phyloP scores from a whole-genome alignment of 2,888 invertebrate species.

The Diadromus collaris region DNA sequence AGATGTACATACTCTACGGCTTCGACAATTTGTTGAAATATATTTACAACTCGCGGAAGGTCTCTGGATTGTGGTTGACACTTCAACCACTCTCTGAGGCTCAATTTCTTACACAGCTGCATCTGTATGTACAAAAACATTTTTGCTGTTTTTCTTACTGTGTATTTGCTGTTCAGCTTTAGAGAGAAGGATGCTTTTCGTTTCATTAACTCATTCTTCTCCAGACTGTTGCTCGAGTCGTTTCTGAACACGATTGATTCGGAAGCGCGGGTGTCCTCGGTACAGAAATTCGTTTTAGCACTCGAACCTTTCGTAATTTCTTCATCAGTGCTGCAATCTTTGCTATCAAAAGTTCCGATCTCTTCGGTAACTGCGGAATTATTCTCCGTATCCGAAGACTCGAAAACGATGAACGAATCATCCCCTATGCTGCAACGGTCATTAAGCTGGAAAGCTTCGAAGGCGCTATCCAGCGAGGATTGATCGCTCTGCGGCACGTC shows the following conservation, averaged over 20 bases:
- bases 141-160: slow-evolving; percentile 74
- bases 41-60: slow-evolving; percentile 82
- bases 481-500: slow-evolving; percentile 70
- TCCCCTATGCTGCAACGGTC: slow-evolving; percentile 59
- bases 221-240: slow-evolving; percentile 10
- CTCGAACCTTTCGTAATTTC: slow-evolving; percentile 12
- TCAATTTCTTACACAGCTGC: slow-evolving; percentile 95
- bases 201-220: slow-evolving; percentile 40
- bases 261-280: slow-evolving; percentile 32
- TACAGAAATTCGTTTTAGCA: neutral
- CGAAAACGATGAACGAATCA: slow-evolving; percentile 82
- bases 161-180: slow-evolving; percentile 54
- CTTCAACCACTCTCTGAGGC: slow-evolving; percentile 94
- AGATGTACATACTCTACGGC: slow-evolving; percentile 98
- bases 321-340: slow-evolving; percentile 33
- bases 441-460: slow-evolving; percentile 72
- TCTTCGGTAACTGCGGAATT: slow-evolving; percentile 69
- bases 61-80: slow-evolving; percentile 71
- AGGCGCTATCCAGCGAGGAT: slow-evolving; percentile 75
- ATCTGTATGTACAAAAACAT: slow-evolving; percentile 98
- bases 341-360: slow-evolving; percentile 14
- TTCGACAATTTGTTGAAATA: slow-evolving; percentile 95
- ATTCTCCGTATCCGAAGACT: slow-evolving; percentile 69
- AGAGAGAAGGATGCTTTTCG: slow-evolving; percentile 64
- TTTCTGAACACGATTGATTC: slow-evolving; percentile 51